A percentile compares a stretch with the other conserved stretches of the same genome.
Evolutionary conservation across 37 sponge, comb jelly and placozoan species (phyloP).

Genomic region (Spongilla lacustris): DNA sequence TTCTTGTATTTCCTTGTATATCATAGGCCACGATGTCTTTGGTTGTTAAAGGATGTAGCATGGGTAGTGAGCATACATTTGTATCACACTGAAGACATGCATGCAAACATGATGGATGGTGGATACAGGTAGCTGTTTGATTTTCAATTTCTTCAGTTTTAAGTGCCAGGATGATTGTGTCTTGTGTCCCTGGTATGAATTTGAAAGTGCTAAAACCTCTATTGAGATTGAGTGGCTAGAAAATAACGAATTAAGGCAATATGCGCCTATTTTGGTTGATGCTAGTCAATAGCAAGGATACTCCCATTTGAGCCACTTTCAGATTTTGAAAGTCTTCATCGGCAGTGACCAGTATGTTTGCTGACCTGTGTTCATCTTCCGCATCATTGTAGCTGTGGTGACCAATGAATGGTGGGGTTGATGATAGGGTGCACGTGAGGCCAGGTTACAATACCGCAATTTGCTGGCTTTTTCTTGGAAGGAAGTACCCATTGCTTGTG

Average conservation of each 20-base stretch:
- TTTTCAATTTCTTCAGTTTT: conserved; percentile 88
- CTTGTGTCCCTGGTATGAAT: conserved; percentile 90
- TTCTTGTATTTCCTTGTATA: no score
- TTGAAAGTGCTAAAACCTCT: conserved; percentile 95
- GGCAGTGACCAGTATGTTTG: conserved; percentile 83
- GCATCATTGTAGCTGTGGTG: conserved; percentile 90
- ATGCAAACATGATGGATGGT: no score
- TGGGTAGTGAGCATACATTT: no score
- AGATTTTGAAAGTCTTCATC: conserved; percentile 71
- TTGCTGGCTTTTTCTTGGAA: conserved; percentile 85
- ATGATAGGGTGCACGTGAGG: neutral
- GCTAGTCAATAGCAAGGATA: conserved; percentile 18
- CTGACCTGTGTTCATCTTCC: conserved; percentile 87
- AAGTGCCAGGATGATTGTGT: conserved; percentile 81
- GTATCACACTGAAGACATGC: no score
- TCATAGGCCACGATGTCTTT: no score
- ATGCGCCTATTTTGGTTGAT: no score
- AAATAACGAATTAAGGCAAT: neutral
- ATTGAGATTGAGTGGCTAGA: conserved; percentile 66
- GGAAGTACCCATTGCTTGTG: conserved; percentile 92
- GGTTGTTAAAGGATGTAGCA: no score
- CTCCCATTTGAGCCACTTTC: conserved; percentile 45
- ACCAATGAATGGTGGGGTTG: neutral
- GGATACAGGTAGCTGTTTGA: conserved; percentile 78
- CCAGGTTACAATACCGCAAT: conserved; percentile 37